Conservation (phyloP, 2,113 vertebrate genomes). For the Camelus dromedarius region DNA sequence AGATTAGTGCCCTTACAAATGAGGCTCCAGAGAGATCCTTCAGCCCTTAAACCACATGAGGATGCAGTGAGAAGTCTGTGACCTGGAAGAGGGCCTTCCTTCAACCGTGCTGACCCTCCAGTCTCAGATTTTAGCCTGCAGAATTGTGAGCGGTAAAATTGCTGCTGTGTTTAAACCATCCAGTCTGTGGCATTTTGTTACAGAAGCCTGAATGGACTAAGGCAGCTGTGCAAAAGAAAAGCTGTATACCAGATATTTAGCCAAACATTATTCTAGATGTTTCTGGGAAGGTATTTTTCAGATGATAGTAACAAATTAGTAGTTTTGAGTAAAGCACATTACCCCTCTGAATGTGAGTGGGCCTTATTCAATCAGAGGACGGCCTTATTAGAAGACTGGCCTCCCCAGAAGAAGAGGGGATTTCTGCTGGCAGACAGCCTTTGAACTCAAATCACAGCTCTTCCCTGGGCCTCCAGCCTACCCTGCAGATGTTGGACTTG, state of each 20-base stretch:
- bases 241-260: not conserved
- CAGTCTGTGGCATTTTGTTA: not conserved
- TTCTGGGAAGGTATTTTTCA: slow-evolving; percentile 1
- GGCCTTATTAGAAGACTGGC: not conserved
- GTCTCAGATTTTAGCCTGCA: not conserved
- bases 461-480: not conserved
- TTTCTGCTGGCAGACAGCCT: not conserved
- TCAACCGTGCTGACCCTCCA: not conserved
- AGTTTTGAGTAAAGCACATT: not conserved
- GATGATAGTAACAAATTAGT: not conserved
- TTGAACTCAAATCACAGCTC: not conserved
- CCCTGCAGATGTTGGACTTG: not conserved
- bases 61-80: not conserved
- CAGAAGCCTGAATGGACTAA: not conserved
- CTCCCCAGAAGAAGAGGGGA: not conserved
- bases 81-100: not conserved
- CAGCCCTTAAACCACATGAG: too few species aligned
- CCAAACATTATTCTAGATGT: not conserved
- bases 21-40: not conserved
- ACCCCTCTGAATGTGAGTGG: not conserved
- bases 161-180: not conserved
- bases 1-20: not conserved
- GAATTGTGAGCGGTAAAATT: not conserved
- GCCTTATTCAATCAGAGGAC: not conserved
- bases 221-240: not conserved